Base-by-base conservation (phyloP, 2,113 vertebrate genomes). In the Sceloporus tristichus region DNA sequence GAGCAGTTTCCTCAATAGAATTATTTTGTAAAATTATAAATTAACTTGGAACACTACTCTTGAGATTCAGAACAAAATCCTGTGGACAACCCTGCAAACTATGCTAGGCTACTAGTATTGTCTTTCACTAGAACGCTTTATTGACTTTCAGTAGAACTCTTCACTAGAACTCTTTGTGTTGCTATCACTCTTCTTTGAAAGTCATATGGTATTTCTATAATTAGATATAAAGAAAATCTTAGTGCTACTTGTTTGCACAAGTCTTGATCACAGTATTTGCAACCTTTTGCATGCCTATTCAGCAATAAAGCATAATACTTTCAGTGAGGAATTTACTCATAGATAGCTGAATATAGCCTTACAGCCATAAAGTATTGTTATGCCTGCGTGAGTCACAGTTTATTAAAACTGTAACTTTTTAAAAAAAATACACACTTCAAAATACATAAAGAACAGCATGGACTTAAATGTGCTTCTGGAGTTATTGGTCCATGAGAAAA, bases 401-500 rank as follows among this genome's bases (percentile, higher is more conserved):
- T 88, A 9, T 86, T 54, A 70, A 91, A 95, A 70, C 23, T 91
- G 82, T 93, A 94, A 93, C 53, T 40, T 90, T 80, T 86, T 71
- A 54, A 73, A 85, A 54, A 73, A 85, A 27, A 38, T 0, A 10
- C 38, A 73, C 91, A 87, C 90, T 94, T 92, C 79, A 93, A 92
- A 91, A 38, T 65, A 91, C 93, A 95, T 88, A 94, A 95, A 95
- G 90, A 95, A 93, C 84, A 91, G 66, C 85, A 82, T 66, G 85
- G 83, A 79, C 65, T 92, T 96, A 95, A 96, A 91, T 29, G 2
- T 68, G 7, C 70, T 93, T 94, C 91, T 75, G 91, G 92, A 95
- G 94, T 96, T 95, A 94, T 62, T 87, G 74, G 87, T 74, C 85
- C 95, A 92, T 94, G 94, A 93, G 89, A 90, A 92, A 95, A 82